A percentile compares a stretch with the other conserved stretches of the same genome.
phyloP scores from a whole-genome alignment of 2,113 vertebrate species.

The Lepus americanus region DNA sequence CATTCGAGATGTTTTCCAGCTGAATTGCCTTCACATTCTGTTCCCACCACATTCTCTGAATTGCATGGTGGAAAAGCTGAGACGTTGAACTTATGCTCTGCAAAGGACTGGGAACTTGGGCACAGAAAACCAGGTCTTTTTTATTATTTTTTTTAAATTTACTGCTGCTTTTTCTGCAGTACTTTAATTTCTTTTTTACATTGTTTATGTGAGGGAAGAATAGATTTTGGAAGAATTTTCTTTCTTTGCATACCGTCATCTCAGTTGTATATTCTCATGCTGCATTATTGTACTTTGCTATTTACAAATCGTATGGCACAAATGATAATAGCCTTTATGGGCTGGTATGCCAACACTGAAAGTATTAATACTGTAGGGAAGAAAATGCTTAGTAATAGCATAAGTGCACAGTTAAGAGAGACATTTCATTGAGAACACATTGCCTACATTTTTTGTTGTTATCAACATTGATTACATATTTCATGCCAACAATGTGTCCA shows the following conservation, averaged over 20 bases:
- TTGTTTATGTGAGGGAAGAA: slow-evolving; percentile 72
- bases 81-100: slow-evolving; percentile 86
- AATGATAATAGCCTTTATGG: slow-evolving; percentile 44
- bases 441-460: slow-evolving; percentile 66
- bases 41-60: slow-evolving; percentile 91
- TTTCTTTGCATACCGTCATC: slow-evolving; percentile 58
- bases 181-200: slow-evolving; percentile 81
- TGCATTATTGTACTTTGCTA: slow-evolving; percentile 62
- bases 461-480: slow-evolving; percentile 71
- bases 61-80: slow-evolving; percentile 87
- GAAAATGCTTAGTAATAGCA: slow-evolving; percentile 66
- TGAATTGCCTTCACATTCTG: slow-evolving; percentile 86
- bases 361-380: slow-evolving; percentile 43
- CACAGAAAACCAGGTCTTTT: slow-evolving; percentile 82
- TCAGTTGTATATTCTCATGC: slow-evolving; percentile 74
- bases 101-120: slow-evolving; percentile 84
- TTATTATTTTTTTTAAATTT: slow-evolving; percentile 42
- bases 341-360: slow-evolving; percentile 22
- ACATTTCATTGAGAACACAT: slow-evolving; percentile 71
- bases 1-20: slow-evolving; percentile 90
- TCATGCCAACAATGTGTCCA: slow-evolving; percentile 19
- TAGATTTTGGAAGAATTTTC: slow-evolving; percentile 73
- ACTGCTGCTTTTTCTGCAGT: slow-evolving; percentile 76
- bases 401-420: slow-evolving; percentile 60
- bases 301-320: slow-evolving; percentile 69